Percentiles rank a stretch among this genome's conserved stretches.
These are phyloP conservation scores for Aix galericulata DNA, from an alignment of 2,113 vertebrate species.

Conservation along the genomic window DNA sequence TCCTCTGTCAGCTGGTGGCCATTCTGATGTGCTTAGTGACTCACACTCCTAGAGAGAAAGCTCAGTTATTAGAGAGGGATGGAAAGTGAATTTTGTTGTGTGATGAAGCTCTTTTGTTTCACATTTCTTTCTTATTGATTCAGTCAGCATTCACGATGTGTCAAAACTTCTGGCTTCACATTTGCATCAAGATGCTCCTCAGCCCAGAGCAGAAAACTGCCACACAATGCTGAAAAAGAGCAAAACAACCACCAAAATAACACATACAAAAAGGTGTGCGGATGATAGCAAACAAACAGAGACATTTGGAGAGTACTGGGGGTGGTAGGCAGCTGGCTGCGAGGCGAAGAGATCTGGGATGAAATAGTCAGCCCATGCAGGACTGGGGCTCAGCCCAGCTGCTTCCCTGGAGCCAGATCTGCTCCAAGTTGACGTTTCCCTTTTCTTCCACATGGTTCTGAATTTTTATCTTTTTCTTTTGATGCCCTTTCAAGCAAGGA, in stretches of 20 bases:
- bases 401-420: neutral
- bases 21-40: neutral
- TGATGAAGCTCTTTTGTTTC: neutral
- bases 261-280: neutral
- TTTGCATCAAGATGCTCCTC: neutral
- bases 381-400: neutral
- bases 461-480: constrained; percentile 26
- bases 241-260: neutral
- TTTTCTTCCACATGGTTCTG: constrained; percentile 1
- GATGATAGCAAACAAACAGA: neutral
- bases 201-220: neutral
- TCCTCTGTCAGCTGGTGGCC: neutral
- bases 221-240: neutral
- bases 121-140: neutral
- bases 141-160: neutral
- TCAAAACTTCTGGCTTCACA: neutral
- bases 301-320: neutral
- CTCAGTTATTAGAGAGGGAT: neutral
- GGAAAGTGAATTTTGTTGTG: neutral
- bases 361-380: neutral
- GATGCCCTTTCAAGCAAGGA: constrained; percentile 29
- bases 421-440: neutral
- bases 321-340: neutral
- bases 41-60: neutral
- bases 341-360: neutral